Conservation (phyloP, 1,140 invertebrate species). For the Bombus superbus region DNA sequence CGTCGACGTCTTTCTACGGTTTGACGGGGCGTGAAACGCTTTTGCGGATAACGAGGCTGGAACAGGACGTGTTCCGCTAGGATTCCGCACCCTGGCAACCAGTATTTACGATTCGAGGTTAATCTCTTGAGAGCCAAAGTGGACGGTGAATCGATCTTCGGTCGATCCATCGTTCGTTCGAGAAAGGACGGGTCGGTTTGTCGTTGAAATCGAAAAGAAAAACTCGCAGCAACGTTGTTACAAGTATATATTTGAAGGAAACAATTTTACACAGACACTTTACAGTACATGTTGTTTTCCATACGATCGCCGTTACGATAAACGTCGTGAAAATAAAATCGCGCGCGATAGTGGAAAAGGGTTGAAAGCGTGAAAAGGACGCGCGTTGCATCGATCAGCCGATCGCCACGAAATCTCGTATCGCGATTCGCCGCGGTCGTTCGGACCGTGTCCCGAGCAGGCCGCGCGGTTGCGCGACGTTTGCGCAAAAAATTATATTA, state of each 20-base stretch:
- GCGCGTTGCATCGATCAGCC: neutral
- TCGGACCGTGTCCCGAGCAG: neutral
- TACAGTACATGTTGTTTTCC: no score
- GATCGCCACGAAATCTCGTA: no score
- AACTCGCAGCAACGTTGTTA: neutral
- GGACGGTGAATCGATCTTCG: slow-evolving; percentile 9
- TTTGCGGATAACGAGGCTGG: slow-evolving; percentile 68
- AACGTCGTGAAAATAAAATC: neutral
- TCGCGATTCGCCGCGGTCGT: no score
- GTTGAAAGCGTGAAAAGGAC: no score
- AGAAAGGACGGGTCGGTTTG: no score
- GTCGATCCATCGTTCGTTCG: neutral
- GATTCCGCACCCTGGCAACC: slow-evolving; percentile 19
- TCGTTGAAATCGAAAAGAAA: neutral
- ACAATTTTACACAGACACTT: neutral
- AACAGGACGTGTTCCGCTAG: slow-evolving; percentile 67
- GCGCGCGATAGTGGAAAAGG: neutral
- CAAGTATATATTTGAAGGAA: neutral
- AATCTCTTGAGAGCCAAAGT: neutral
- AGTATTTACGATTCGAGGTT: slow-evolving; percentile 21
- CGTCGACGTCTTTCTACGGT: slow-evolving; percentile 57
- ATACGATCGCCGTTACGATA: no score
- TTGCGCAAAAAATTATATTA: slow-evolving; percentile 79
- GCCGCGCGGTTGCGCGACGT: slow-evolving; percentile 63
- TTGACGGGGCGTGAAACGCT: slow-evolving; percentile 67